Evolutionary conservation across 2,888 invertebrate species (phyloP), one percentile per base, ranked within the genome.

Genomic region (Zeuzera pyrina): DNA sequence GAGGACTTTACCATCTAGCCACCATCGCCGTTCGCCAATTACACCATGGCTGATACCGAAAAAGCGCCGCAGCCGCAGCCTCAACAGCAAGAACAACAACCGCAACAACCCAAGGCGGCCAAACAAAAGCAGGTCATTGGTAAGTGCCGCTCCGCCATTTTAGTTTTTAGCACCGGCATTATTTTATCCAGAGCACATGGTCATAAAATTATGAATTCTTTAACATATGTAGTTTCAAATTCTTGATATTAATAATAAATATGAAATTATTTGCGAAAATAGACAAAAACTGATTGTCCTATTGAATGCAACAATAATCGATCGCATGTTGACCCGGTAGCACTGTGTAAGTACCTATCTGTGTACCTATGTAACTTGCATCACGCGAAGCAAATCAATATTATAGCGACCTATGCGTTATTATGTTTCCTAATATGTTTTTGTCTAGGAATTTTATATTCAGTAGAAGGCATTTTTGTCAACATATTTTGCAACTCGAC

Each of bases 1-100:
- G 89, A 89, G 89, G 88, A 86, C 87, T 86, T 87, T 87, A 87
- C 87, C 85, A 85, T 85, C 85, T 85, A 79, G 78, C 83, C 86
- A 88, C 87, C 88, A 88, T 88, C 88, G 88, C 88, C 88, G 86
- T 87, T 87, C 87, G 87, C 87, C 87, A 89, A 88, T 86, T 88
- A 89, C 90, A 90, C 89, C 91, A 95, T 96, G 95, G 94, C 95
- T 92, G 95, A 96, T 92, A 91, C 94, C 88, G 95, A 93, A 86
- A 91, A 91, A 86, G 89, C 89, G 87, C 88, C 90, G 88, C 84
- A 89, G 87, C 78, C 88, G 86, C 86, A 86, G 76, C 83, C 77
- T 59, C 81, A 83, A 63, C 83, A 69, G 57, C 70, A 90, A 85
- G 89, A 88, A 86, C 88, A 88, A 85, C 71, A 66, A 56, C 28